phyloP scores from a whole-genome alignment of 2,797 vertebrate species.

The Chloroceryle inda region DNA sequence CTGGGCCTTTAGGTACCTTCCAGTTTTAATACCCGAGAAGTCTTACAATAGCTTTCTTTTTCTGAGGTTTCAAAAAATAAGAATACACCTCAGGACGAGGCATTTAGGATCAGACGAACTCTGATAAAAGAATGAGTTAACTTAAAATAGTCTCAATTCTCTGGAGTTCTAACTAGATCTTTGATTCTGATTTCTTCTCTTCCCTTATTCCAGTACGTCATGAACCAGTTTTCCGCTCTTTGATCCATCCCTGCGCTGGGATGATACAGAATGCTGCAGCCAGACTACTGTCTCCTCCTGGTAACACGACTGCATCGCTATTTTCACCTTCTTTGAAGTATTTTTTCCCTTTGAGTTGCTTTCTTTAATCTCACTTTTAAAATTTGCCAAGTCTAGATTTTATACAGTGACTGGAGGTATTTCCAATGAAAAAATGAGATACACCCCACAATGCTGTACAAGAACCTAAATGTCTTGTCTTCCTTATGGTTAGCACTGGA shows the following conservation, averaged over 20 bases:
- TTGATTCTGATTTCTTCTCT: slow-evolving; percentile 14
- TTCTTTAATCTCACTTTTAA: not conserved
- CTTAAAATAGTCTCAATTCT: not conserved
- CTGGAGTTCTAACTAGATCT: slow-evolving; percentile 29
- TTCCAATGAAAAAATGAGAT: not conserved
- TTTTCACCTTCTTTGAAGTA: not conserved
- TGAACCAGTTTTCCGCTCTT: not conserved
- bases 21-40: not conserved
- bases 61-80: not conserved
- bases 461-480: not conserved
- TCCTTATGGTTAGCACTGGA: not conserved
- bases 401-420: not conserved
- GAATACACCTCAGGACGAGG: not conserved
- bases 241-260: slow-evolving; percentile 35
- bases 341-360: not conserved
- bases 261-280: slow-evolving; percentile 31
- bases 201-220: not conserved
- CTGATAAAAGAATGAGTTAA: not conserved
- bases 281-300: slow-evolving; percentile 35
- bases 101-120: not conserved
- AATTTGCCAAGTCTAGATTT: not conserved
- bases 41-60: not conserved
- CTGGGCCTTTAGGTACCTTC: not conserved
- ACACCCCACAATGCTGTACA: not conserved
- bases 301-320: slow-evolving; percentile 25